Evolutionary conservation across 2,113 vertebrate species (phyloP).

Genomic region (Himantopus leucocephalus): DNA sequence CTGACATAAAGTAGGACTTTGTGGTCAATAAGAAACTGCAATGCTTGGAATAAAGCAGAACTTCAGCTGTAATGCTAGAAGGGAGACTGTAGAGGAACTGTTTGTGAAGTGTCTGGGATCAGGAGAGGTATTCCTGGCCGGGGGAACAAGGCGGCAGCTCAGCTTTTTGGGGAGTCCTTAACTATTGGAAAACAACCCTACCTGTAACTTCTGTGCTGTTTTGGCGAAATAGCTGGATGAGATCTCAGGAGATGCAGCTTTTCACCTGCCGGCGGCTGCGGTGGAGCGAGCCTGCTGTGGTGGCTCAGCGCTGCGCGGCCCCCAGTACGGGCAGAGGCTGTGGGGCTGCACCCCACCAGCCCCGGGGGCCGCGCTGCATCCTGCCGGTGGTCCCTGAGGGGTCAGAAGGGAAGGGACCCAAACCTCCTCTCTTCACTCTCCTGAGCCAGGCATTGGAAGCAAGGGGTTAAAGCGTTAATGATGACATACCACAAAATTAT

Average conservation of each 20-base stretch:
- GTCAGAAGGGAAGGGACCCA: background rate
- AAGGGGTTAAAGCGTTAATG: background rate
- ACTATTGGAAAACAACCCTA: background rate
- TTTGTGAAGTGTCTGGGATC: background rate
- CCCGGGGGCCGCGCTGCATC: background rate
- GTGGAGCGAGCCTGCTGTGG: background rate
- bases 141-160: background rate
- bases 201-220: background rate
- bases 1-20: background rate
- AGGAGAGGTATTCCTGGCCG: background rate
- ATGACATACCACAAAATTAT: background rate
- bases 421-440: background rate
- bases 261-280: background rate
- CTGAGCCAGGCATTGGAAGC: background rate
- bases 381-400: background rate
- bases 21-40: background rate
- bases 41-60: background rate
- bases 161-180: background rate
- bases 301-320: accelerated
- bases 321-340: accelerated
- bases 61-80: background rate
- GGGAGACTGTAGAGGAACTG: background rate
- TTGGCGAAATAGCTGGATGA: background rate
- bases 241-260: background rate
- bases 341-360: background rate